These are phyloP conservation scores for Eristalis pertinax DNA, from an alignment of 2,888 invertebrate species.

Conservation along the genomic window DNA sequence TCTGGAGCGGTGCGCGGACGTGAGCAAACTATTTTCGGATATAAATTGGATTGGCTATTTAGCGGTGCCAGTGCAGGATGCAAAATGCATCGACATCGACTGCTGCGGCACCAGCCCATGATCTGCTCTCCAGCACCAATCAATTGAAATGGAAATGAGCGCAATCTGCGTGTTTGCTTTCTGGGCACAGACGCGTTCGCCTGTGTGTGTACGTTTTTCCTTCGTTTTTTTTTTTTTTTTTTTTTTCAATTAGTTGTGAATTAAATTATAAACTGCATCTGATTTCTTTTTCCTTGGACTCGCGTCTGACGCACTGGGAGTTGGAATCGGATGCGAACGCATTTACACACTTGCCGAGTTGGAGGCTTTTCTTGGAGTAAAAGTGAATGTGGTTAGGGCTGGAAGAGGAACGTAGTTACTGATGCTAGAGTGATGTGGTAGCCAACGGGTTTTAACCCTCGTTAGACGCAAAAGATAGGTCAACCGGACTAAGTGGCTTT, in stretches of 20 bases:
- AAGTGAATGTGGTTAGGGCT: background rate
- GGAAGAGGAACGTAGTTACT: background rate
- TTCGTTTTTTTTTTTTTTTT: no score
- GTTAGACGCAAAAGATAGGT: background rate
- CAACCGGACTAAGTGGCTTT: background rate
- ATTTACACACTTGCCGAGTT: background rate
- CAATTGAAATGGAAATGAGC: conserved; percentile 48
- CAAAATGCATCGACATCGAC: conserved; percentile 7
- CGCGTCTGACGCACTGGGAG: background rate
- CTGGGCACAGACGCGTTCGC: background rate
- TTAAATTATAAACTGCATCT: conserved; percentile 44
- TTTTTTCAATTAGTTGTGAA: conserved; percentile 57
- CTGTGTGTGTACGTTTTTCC: background rate
- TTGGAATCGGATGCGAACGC: background rate
- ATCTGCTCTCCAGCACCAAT: conserved; percentile 52
- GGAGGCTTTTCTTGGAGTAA: background rate
- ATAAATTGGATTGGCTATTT: conserved; percentile 63
- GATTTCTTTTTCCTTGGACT: conserved; percentile 18
- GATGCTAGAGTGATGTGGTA: background rate
- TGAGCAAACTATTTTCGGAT: conserved; percentile 60
- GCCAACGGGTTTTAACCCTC: background rate
- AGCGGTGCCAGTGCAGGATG: conserved; percentile 26
- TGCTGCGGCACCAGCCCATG: conserved; percentile 27
- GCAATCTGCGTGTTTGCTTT: conserved; percentile 21
- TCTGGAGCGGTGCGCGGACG: conserved; percentile 46